Conservation (phyloP, 2,888 invertebrate genomes). For the Neoascia interrupta region DNA sequence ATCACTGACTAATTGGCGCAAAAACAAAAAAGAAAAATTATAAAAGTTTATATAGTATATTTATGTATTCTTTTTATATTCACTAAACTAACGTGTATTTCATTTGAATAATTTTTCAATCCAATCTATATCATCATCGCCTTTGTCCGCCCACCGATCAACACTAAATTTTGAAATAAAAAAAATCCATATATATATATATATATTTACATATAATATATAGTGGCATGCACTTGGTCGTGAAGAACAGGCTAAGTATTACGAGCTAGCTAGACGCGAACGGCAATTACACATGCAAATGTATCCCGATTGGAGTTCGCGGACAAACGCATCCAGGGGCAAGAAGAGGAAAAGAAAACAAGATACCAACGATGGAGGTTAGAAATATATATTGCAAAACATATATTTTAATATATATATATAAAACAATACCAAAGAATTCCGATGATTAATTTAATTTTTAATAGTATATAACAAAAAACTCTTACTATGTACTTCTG, state of each 20-base stretch:
- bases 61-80: conserved; percentile 62
- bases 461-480: conserved; percentile 10
- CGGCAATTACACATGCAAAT: conserved; percentile 99
- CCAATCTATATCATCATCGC: conserved; percentile 59
- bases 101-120: conserved; percentile 65
- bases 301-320: conserved; percentile 99
- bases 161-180: conserved; percentile 44
- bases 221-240: conserved; percentile 99
- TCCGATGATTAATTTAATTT: conserved; percentile 15
- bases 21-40: conserved; percentile 65
- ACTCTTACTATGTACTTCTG: conserved; percentile 12
- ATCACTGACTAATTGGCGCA: conserved; percentile 52
- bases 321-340: conserved; percentile 99
- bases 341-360: conserved; percentile 99
- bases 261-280: conserved; percentile 99
- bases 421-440: conserved; percentile 16
- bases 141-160: conserved; percentile 58
- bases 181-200: conserved; percentile 6
- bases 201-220: too few relatives aligned
- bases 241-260: conserved; percentile 99
- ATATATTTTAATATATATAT: conserved; percentile 66
- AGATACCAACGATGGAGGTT: conserved; percentile 97
- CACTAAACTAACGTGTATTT: conserved; percentile 63
- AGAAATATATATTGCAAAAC: conserved; percentile 79
- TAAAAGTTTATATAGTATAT: conserved; percentile 56